Conservation (phyloP, 2,113 vertebrate species). For the Turnix velox region DNA sequence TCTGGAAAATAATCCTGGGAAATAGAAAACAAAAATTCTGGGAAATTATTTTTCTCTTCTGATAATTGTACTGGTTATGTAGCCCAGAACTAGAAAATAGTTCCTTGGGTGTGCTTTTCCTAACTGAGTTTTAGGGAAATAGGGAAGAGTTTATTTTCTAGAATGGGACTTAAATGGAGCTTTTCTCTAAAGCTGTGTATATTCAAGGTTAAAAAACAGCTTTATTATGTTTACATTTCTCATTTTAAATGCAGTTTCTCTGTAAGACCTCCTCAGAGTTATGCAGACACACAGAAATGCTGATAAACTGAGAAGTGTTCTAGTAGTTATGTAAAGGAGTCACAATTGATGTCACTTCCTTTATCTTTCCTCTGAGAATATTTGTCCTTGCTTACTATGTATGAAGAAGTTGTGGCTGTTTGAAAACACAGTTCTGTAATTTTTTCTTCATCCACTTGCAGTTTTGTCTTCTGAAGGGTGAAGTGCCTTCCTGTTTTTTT, state of each 20-base stretch:
- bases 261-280: not conserved
- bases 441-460: not conserved
- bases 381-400: not conserved
- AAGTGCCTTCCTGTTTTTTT: not conserved
- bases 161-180: not conserved
- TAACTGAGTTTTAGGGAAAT: not conserved
- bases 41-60: not conserved
- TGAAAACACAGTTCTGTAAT: not conserved
- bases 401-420: not conserved
- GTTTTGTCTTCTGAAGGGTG: not conserved
- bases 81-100: not conserved
- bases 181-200: not conserved
- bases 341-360: not conserved
- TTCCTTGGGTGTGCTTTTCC: not conserved
- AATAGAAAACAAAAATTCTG: too few relatives aligned
- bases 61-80: not conserved
- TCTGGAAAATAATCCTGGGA: not conserved
- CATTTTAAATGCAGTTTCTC: not conserved
- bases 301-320: not conserved
- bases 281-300: not conserved
- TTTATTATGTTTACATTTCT: not conserved
- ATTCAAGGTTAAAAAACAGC: not conserved
- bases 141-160: not conserved
- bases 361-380: not conserved
- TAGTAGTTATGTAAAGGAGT: not conserved